phyloP scores from a whole-genome alignment of 2,113 vertebrate species.

The Macrotus californicus region DNA sequence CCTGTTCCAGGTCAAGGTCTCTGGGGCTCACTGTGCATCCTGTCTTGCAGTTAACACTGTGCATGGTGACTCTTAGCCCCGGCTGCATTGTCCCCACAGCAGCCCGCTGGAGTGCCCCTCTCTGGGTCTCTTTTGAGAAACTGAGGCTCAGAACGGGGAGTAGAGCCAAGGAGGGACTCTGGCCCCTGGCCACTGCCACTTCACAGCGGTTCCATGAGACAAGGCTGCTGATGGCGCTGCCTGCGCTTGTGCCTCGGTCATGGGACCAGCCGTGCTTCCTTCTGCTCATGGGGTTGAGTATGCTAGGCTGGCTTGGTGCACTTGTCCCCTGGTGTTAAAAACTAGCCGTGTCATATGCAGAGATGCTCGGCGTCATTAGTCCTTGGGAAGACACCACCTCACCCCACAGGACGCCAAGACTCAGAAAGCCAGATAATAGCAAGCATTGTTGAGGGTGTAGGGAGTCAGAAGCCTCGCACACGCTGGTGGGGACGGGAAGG shows the following conservation, averaged over 20 bases:
- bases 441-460: rapidly evolving
- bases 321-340: not conserved
- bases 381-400: not conserved
- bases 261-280: not conserved
- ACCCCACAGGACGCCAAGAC: not conserved
- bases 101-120: not conserved
- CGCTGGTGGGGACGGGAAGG: rapidly evolving
- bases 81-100: not conserved
- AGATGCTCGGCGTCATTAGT: not conserved
- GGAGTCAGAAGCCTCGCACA: rapidly evolving
- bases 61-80: not conserved
- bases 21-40: not conserved
- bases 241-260: not conserved
- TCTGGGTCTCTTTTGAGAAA: not conserved
- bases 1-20: not conserved
- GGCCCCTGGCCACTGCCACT: not conserved
- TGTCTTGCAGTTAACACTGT: not conserved
- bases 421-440: not conserved
- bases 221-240: rapidly evolving
- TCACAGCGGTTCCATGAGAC: not conserved
- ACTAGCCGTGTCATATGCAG: not conserved
- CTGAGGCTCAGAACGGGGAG: not conserved
- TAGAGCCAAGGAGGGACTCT: not conserved
- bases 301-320: not conserved
- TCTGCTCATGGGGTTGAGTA: rapidly evolving